phyloP scores from a whole-genome alignment of 2,888 invertebrate genomes.

The Criorhina ranunculi region DNA sequence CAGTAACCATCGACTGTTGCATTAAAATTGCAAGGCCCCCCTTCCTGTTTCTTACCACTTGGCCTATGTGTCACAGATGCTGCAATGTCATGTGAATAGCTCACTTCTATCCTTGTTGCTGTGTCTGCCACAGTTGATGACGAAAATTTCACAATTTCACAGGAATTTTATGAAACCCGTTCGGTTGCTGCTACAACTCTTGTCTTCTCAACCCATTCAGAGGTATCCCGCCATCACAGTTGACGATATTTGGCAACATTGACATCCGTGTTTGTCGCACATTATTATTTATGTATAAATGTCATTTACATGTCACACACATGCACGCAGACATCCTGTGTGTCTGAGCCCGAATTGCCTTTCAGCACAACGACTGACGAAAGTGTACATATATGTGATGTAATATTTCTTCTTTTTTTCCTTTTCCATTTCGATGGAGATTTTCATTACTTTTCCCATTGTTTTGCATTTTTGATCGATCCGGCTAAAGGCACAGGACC shows the following conservation, averaged over 20 bases:
- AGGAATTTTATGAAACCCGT: constrained; percentile 37
- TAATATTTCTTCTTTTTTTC: constrained; percentile 19
- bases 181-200: neutral
- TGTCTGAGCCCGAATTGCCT: neutral
- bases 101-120: neutral
- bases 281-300: constrained; percentile 54
- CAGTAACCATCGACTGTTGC: constrained; percentile 28
- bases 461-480: constrained; percentile 45
- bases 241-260: constrained; percentile 42
- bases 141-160: constrained; percentile 25
- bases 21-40: constrained; percentile 38
- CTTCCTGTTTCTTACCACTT: neutral
- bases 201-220: neutral
- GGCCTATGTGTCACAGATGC: too few species aligned
- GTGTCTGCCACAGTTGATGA: constrained; percentile 13
- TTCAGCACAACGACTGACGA: neutral
- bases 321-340: neutral
- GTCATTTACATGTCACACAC: constrained; percentile 47
- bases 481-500: too few species aligned
- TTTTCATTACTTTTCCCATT: constrained; percentile 56
- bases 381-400: constrained; percentile 12
- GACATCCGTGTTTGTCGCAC: constrained; percentile 50
- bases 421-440: constrained; percentile 47
- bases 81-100: too few species aligned
- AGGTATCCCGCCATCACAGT: constrained; percentile 25